Evolutionary conservation across 2,113 vertebrate genomes (phyloP).

Genomic region (Suncus etruscus): DNA sequence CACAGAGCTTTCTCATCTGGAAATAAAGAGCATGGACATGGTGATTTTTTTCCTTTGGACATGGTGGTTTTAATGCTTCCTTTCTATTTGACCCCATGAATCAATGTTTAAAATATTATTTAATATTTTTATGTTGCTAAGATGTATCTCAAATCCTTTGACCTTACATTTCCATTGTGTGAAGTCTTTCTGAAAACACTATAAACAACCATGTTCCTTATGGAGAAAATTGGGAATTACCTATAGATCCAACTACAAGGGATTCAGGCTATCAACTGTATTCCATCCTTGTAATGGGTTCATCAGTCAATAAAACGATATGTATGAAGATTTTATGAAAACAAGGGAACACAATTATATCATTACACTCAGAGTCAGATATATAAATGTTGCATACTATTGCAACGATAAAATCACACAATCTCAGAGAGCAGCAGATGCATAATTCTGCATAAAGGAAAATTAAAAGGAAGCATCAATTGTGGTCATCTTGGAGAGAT

Average conservation of each 20-base stretch:
- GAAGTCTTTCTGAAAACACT: conserved; percentile 43
- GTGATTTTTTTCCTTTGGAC: neutral
- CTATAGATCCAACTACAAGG: conserved; percentile 7
- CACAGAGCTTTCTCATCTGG: neutral
- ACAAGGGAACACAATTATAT: conserved; percentile 3
- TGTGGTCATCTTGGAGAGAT: neutral
- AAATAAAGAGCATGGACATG: neutral
- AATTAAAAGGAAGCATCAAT: neutral
- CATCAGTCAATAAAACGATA: neutral
- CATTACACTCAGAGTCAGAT: neutral
- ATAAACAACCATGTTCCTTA: neutral
- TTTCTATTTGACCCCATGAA: neutral
- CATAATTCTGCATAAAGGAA: neutral
- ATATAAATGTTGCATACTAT: neutral
- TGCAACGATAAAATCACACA: neutral
- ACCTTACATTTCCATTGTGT: neutral
- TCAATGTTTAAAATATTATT: conserved; percentile 10
- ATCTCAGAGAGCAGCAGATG: neutral
- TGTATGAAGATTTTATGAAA: conserved; percentile 41
- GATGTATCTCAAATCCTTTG: neutral
- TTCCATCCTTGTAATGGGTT: neutral
- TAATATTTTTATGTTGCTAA: neutral
- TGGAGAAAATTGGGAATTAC: conserved; percentile 38
- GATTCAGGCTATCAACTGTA: neutral
- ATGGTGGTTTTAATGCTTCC: neutral